A percentile compares a stretch with the other conserved stretches of the same genome.
Evolutionary conservation across 2,113 vertebrate genomes (phyloP).

Genomic region (Microcebus murinus): DNA sequence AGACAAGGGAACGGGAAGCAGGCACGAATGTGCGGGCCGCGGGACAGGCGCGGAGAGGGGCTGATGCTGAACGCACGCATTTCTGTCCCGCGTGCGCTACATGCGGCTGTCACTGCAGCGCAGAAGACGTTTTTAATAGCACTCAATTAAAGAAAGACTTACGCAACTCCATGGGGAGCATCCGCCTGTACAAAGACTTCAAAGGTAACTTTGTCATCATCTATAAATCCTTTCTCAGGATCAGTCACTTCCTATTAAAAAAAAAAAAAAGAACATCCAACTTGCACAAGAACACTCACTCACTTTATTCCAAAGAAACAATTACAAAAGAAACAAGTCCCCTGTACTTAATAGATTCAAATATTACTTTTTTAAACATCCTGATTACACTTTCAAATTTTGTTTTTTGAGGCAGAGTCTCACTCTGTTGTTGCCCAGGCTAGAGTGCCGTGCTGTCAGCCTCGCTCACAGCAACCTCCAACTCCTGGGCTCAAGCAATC

Average conservation of each 20-base stretch:
- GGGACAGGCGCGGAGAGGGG: too few species aligned
- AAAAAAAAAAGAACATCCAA: conserved; percentile 50
- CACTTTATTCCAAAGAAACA: not conserved
- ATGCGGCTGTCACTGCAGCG: not conserved
- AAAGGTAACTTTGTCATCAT: conserved; percentile 99
- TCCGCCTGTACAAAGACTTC: conserved; percentile 99
- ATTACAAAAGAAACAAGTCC: not conserved
- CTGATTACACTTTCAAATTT: not conserved
- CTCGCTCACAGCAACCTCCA: too few species aligned
- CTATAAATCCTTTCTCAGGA: conserved; percentile 97
- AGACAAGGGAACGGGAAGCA: fast-evolving
- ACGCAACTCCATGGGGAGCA: conserved; percentile 98
- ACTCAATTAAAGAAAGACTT: conserved; percentile 81
- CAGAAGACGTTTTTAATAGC: not conserved
- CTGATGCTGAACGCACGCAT: fast-evolving
- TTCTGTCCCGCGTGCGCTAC: not conserved
- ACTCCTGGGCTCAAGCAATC: too few species aligned
- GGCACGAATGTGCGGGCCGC: fast-evolving
- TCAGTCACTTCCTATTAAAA: conserved; percentile 96
- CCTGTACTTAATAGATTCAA: not conserved
- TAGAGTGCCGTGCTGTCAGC: too few species aligned
- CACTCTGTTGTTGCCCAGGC: too few species aligned
- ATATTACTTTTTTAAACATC: not conserved
- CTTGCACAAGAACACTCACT: not conserved
- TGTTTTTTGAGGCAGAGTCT: too few species aligned